Evolutionary conservation across 2,113 vertebrate species (phyloP).

Genomic region (Thomomys bottae): DNA sequence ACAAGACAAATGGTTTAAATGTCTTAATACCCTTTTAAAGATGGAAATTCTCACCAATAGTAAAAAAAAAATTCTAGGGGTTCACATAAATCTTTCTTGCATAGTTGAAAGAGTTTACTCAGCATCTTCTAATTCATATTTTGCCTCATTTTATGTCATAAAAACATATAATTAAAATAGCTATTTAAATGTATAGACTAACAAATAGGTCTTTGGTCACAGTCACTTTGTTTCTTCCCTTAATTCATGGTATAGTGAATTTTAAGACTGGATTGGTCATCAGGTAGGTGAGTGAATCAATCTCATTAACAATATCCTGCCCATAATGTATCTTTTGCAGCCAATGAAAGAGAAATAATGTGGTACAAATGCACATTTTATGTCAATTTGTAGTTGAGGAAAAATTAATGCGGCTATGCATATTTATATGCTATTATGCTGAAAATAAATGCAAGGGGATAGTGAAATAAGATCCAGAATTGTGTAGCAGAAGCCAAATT

Average conservation of each 20-base stretch:
- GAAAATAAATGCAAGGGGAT: neutral
- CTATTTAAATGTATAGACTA: neutral
- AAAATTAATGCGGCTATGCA: neutral
- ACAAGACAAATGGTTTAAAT: neutral
- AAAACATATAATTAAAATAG: neutral
- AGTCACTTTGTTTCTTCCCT: neutral
- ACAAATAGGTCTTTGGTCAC: neutral
- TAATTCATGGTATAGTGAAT: neutral
- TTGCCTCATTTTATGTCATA: neutral
- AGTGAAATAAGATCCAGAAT: neutral
- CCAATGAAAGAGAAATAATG: neutral
- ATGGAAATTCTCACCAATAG: neutral
- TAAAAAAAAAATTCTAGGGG: conserved; percentile 1
- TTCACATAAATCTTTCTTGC: neutral
- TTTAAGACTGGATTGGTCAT: conserved; percentile 10
- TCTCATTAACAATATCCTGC: neutral
- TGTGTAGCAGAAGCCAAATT: neutral
- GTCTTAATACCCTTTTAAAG: neutral
- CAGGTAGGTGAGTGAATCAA: neutral
- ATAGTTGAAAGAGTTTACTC: neutral
- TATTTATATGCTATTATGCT: too few relatives aligned
- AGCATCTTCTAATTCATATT: neutral
- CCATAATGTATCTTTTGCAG: neutral
- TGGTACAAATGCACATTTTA: neutral
- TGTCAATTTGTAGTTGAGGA: neutral